Base-by-base conservation (phyloP, 2,888 invertebrate genomes). In the Eurois occulta region DNA sequence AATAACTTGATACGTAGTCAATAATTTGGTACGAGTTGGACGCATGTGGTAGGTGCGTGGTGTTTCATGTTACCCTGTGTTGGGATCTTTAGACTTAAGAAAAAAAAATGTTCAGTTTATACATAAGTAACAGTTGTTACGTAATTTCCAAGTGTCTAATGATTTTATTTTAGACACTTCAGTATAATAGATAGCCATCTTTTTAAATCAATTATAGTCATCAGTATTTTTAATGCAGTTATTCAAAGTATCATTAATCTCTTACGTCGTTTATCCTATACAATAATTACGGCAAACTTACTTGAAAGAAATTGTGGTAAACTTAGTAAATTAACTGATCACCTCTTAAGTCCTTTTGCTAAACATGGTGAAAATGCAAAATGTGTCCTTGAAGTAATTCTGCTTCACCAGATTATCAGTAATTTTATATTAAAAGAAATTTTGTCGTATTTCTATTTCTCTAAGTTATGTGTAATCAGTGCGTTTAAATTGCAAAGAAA, bases 161-260 rank as follows among this genome's bases (percentile, higher is more conserved):
- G 1, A 66, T 28, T 66, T 66, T 66, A 65, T 66, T 66, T 65
- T 41, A 28, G n/a, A 41, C 65, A 66, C 65, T 41, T 65, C 41
- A 66, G 65, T 28, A 28, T 66, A 41, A n/a, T 65, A 38, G n/a
- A 41, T 66, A 16, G 18, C 18, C n/a, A 65, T 58, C 58, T 65
- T 65, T 41, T 65, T 18, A 66, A 66, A 66, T 66, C 18, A 66
- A 41, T 28, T n/a, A 66, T 13, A 41, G 41, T 66, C n/a, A 66
- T 66, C 65, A 65, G 38, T 65, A 65, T 41, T 65, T 65, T 41
- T 38, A 48, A 65, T 65, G 62, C 16, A 35, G 11, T 35, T 62
- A 62, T 35, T 62, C 16, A 65, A 65, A 64, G 24, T 64, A 64
- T 64, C 24, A 35, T 38, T 24, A 35, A 64, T 64, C 38, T 38